These are phyloP conservation scores for Melanotus villosus DNA, from an alignment of 2,888 invertebrate genomes.

Conservation along the genomic window DNA sequence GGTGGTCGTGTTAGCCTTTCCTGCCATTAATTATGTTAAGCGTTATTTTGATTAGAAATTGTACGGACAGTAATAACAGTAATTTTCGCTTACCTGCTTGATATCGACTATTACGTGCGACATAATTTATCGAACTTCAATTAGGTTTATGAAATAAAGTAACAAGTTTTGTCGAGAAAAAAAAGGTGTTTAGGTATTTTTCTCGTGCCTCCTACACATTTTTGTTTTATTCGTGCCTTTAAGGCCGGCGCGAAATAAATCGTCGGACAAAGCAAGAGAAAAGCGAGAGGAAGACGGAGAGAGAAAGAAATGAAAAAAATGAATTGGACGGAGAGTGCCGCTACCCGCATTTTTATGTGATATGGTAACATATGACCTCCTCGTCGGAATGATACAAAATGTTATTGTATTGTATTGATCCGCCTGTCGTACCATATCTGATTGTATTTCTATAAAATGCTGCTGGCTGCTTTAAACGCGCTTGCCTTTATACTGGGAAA, in stretches of 20 bases:
- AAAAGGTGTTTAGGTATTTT: too few relatives aligned
- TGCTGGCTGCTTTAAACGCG: conserved; percentile 38
- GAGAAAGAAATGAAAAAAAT: conserved; percentile 26
- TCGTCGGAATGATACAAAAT: conserved; percentile 47
- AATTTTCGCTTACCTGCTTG: not conserved
- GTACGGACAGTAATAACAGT: not conserved
- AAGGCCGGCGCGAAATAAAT: conserved; percentile 13
- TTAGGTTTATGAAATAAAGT: conserved; percentile 21
- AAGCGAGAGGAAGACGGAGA: too few relatives aligned
- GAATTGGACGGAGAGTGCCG: conserved; percentile 31
- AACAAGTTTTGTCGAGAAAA: conserved; percentile 16
- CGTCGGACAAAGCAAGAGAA: conserved; percentile 10
- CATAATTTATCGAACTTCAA: not conserved
- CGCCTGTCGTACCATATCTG: conserved; percentile 46
- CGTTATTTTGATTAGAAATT: conserved; percentile 7
- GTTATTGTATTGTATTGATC: conserved; percentile 50
- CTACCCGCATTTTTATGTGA: conserved; percentile 39
- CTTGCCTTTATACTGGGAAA: conserved; percentile 40
- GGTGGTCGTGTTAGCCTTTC: not conserved
- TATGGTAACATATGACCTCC: conserved; percentile 43
- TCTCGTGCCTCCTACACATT: not conserved
- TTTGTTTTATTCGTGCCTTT: conserved; percentile 15
- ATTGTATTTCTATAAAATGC: conserved; percentile 51
- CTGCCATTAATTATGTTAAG: not conserved
- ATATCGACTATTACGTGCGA: conserved; percentile 2